Evolutionary conservation across 2,797 vertebrate genomes (phyloP).

Genomic region (Geotrypetes seraphini): DNA sequence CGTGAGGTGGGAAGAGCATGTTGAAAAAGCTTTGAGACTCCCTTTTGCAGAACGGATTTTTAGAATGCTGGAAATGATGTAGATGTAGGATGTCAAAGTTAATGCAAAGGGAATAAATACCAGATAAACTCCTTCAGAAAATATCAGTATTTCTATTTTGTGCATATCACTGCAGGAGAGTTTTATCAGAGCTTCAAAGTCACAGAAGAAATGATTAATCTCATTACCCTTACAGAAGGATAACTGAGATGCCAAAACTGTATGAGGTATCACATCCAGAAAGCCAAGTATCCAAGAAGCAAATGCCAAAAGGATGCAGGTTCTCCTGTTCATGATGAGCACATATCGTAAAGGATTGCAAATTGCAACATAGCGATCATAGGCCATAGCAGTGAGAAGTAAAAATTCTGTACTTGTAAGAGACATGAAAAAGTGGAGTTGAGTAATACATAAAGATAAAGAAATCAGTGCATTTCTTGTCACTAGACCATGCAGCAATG

Average conservation of each 20-base stretch:
- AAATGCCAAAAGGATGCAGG: background rate
- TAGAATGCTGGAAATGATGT: background rate
- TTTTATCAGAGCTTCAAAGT: constrained; percentile 25
- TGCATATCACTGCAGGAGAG: constrained; percentile 17
- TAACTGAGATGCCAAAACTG: constrained; percentile 2
- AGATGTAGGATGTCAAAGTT: background rate
- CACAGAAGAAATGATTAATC: constrained; percentile 22
- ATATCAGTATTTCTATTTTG: constrained; percentile 2
- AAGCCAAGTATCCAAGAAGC: constrained; percentile 11
- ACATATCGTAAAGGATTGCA: constrained; percentile 8
- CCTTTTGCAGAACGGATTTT: background rate
- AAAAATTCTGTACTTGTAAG: constrained; percentile 13
- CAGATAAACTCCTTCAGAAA: constrained; percentile 7
- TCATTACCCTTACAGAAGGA: constrained; percentile 7
- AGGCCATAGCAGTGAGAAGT: constrained; percentile 14
- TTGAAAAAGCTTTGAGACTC: too few relatives aligned
- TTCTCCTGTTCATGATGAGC: constrained; percentile 2
- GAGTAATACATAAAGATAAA: constrained; percentile 8
- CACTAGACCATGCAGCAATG: constrained; percentile 3
- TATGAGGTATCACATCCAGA: constrained; percentile 10
- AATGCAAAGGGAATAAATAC: background rate
- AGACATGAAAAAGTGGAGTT: constrained; percentile 21
- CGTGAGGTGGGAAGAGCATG: too few relatives aligned
- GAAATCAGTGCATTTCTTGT: constrained; percentile 8
- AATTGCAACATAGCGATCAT: constrained; percentile 18